A percentile compares a stretch with the other conserved stretches of the same genome.
phyloP scores from a whole-genome alignment of 2,888 invertebrate genomes.

The Pandemis cinnamomeana region DNA sequence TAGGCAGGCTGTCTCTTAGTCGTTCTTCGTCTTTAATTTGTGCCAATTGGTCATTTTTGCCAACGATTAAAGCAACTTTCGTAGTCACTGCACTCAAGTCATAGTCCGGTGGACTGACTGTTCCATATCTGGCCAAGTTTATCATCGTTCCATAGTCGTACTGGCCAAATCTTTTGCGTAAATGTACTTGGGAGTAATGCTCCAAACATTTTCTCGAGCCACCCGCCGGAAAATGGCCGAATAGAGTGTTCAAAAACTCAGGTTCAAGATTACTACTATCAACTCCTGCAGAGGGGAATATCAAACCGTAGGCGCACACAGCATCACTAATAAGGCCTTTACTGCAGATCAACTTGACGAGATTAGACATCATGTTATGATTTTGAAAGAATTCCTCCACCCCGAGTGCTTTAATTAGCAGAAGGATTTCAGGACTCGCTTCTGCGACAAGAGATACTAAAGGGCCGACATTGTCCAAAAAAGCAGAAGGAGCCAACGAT shows the following conservation, averaged over 20 bases:
- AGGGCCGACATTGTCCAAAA: conserved; percentile 46
- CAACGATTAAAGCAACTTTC: conserved; percentile 52
- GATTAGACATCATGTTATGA: conserved; percentile 23
- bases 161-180: conserved; percentile 49
- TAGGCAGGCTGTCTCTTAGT: conserved; percentile 51
- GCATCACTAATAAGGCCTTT: conserved; percentile 22
- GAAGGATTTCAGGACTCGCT: conserved; percentile 26
- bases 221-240: conserved; percentile 57
- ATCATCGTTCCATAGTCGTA: conserved; percentile 57
- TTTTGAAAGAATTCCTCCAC: conserved; percentile 42
- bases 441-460: conserved; percentile 21
- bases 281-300: conserved; percentile 20
- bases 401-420: conserved; percentile 14
- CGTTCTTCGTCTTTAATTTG: conserved; percentile 51
- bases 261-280: conserved; percentile 51
- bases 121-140: conserved; percentile 54
- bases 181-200: conserved; percentile 56
- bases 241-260: conserved; percentile 46
- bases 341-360: conserved; percentile 33
- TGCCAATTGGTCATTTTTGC: conserved; percentile 56
- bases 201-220: conserved; percentile 57
- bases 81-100: conserved; percentile 56
- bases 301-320: conserved; percentile 7
- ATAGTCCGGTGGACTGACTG: conserved; percentile 54
- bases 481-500: conserved; percentile 31